A percentile compares a stretch with the other conserved stretches of the same genome.
Conservation (phyloP, 1,140 invertebrate species). For the Harlomillsia oculata region DNA sequence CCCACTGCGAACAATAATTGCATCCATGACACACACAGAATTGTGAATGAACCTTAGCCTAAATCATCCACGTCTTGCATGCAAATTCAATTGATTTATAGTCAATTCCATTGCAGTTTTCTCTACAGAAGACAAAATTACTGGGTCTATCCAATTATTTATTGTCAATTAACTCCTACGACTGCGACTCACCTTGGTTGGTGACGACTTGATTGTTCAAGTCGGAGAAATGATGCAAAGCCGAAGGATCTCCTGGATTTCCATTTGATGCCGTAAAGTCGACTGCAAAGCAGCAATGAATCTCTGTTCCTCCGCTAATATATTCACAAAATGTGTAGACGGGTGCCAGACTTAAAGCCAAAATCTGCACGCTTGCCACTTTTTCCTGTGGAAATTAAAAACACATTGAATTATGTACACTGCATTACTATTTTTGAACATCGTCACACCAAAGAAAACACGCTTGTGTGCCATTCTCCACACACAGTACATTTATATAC, state of each 20-base stretch:
- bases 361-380: conserved; percentile 4
- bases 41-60: too few relatives aligned
- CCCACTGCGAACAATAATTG: too few relatives aligned
- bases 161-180: too few relatives aligned
- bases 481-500: background rate
- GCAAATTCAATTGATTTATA: too few relatives aligned
- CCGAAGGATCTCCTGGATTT: conserved; percentile 44
- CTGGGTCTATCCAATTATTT: too few relatives aligned
- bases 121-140: too few relatives aligned
- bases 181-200: too few relatives aligned
- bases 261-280: conserved; percentile 50
- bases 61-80: too few relatives aligned
- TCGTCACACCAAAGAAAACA: background rate
- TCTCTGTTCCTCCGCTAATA: conserved; percentile 29
- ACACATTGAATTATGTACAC: background rate
- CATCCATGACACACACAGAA: too few relatives aligned
- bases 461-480: background rate
- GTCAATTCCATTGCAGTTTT: too few relatives aligned
- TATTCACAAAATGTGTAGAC: conserved; percentile 33
- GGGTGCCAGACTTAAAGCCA: conserved; percentile 10
- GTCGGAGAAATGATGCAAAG: conserved; percentile 51
- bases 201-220: too few relatives aligned
- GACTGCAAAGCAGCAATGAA: conserved; percentile 33
- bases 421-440: background rate
- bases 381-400: conserved; percentile 7